phyloP scores from a whole-genome alignment of 2,888 invertebrate genomes.

The Protula sp. region DNA sequence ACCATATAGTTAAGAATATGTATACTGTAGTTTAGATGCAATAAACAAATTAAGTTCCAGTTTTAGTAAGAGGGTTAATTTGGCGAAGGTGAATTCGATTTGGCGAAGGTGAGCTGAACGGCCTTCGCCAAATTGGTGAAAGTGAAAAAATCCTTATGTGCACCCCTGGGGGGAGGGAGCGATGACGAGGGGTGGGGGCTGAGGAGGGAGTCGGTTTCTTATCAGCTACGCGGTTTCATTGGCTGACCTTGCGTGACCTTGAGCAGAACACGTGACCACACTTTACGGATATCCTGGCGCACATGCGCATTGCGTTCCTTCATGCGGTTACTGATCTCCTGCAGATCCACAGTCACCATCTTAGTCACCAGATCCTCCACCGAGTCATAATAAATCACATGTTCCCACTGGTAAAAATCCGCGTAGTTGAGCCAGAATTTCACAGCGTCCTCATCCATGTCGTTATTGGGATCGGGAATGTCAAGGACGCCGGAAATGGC shows the following conservation, averaged over 20 bases:
- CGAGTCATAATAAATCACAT: constrained; percentile 23
- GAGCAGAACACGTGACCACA: constrained; percentile 22
- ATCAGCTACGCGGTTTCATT: too few species aligned
- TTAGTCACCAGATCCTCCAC: constrained; percentile 24
- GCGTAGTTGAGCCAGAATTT: constrained; percentile 22
- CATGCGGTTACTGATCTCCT: constrained; percentile 23
- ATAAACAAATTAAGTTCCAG: too few species aligned
- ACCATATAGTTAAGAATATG: too few species aligned
- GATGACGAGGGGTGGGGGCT: too few species aligned
- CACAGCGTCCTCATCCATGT: constrained; percentile 20
- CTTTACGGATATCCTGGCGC: constrained; percentile 10
- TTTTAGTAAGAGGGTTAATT: too few species aligned
- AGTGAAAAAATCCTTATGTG: too few species aligned
- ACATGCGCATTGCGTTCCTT: constrained; percentile 17
- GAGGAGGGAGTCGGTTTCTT: too few species aligned
- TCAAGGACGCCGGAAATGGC: constrained; percentile 9
- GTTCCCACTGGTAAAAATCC: constrained; percentile 28
- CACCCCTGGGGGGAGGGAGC: too few species aligned
- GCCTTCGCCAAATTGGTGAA: too few species aligned
- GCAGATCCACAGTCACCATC: constrained; percentile 19
- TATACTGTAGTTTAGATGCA: too few species aligned
- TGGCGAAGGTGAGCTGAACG: too few species aligned
- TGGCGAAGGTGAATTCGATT: too few species aligned
- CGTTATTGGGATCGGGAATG: constrained; percentile 24
- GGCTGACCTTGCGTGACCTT: constrained; percentile 9